Conservation (phyloP, 1,140 invertebrate genomes). For the Leptopilina clavipes region DNA sequence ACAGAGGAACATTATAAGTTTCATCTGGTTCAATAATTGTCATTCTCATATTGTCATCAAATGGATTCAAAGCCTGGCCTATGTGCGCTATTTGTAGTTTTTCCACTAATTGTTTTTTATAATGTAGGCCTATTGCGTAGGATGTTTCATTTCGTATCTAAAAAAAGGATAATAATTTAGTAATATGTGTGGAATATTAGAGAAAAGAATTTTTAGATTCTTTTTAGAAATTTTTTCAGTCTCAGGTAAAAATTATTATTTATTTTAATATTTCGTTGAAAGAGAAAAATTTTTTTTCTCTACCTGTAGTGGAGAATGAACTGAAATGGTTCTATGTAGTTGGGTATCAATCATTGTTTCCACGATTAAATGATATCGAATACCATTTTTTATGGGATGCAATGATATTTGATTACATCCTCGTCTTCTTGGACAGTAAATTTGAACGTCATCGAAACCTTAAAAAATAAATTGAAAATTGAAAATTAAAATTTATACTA, state of each 20-base stretch:
- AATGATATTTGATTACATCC: slow-evolving; percentile 82
- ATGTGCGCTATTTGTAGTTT: slow-evolving; percentile 78
- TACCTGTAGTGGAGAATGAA: slow-evolving; percentile 86
- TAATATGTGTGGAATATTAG: too few species aligned
- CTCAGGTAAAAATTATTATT: too few species aligned
- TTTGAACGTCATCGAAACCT: slow-evolving; percentile 82
- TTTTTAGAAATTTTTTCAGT: too few species aligned
- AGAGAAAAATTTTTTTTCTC: slow-evolving; percentile 35
- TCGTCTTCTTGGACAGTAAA: slow-evolving; percentile 83
- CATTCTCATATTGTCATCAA: slow-evolving; percentile 84
- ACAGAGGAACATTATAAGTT: slow-evolving; percentile 84
- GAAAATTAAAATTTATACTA: too few species aligned
- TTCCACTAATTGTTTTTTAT: slow-evolving; percentile 82
- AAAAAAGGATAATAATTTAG: too few species aligned
- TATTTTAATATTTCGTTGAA: too few species aligned
- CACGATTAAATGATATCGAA: slow-evolving; percentile 81
- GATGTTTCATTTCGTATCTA: slow-evolving; percentile 87
- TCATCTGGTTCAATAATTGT: slow-evolving; percentile 84
- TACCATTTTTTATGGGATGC: slow-evolving; percentile 80
- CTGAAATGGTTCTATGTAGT: slow-evolving; percentile 78
- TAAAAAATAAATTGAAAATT: slow-evolving; percentile 59
- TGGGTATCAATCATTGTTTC: slow-evolving; percentile 79
- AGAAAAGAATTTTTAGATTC: not conserved
- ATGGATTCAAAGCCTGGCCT: slow-evolving; percentile 83
- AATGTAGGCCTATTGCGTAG: slow-evolving; percentile 83